Evolutionary conservation across 2,113 vertebrate species (phyloP).

Genomic region (Centrocercus urophasianus): DNA sequence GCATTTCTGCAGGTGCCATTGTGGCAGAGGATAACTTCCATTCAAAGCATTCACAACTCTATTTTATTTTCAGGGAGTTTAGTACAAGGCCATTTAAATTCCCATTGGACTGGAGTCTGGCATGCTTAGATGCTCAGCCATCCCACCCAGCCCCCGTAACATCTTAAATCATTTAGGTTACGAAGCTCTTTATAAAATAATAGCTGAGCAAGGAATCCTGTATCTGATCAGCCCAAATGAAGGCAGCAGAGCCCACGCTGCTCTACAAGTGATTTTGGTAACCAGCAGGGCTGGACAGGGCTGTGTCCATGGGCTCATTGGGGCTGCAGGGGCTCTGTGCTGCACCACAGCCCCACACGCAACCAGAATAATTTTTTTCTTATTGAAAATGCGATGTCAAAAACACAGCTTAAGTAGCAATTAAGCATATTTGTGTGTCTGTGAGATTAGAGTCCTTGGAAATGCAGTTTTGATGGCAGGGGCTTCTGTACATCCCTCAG

Average conservation of each 20-base stretch:
- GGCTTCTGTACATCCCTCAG: background rate
- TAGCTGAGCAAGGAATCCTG: background rate
- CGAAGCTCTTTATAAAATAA: conserved; percentile 42
- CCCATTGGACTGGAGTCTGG: conserved; percentile 68
- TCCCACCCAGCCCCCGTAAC: conserved; percentile 70
- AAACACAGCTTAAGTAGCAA: background rate
- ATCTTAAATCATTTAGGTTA: conserved; percentile 56
- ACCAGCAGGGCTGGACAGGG: accelerated
- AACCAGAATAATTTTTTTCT: background rate
- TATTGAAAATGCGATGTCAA: background rate
- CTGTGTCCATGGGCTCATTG: background rate
- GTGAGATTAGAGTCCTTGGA: background rate
- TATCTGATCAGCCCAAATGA: background rate
- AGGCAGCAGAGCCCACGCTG: background rate
- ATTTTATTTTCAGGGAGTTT: conserved; percentile 68
- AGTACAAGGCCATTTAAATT: conserved; percentile 60
- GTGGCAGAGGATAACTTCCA: conserved; percentile 59
- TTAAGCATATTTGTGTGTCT: background rate
- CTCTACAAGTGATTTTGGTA: accelerated
- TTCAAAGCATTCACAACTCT: conserved; percentile 21
- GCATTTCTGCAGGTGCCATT: conserved; percentile 42
- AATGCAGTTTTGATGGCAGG: background rate
- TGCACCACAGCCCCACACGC: background rate
- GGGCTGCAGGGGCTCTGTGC: accelerated
- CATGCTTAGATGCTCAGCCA: conserved; percentile 35